phyloP scores from a whole-genome alignment of 2,888 invertebrate species.

The Thyatira batis region DNA sequence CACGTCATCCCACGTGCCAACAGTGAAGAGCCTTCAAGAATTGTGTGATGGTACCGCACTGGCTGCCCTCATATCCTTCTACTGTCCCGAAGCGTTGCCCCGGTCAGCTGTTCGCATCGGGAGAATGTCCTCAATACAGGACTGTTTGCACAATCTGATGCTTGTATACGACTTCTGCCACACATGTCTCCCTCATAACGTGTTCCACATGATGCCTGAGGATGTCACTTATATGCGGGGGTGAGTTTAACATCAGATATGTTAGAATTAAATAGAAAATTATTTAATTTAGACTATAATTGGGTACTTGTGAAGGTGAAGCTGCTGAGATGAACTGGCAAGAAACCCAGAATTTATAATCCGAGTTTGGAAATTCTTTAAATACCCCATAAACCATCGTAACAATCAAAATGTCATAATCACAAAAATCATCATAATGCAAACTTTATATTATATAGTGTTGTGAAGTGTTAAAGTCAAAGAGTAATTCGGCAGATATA shows the following conservation, averaged over 20 bases:
- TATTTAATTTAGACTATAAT: no score
- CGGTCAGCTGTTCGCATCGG: constrained; percentile 79
- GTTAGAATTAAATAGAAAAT: no score
- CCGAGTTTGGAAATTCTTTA: no score
- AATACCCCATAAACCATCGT: no score
- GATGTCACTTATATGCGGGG: constrained; percentile 97
- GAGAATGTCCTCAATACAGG: constrained; percentile 90
- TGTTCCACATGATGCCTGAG: constrained; percentile 97
- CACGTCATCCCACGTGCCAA: constrained; percentile 83
- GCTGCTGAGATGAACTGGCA: no score
- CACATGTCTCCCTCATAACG: constrained; percentile 91
- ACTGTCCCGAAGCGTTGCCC: constrained; percentile 85
- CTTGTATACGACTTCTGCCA: constrained; percentile 94
- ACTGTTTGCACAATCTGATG: constrained; percentile 95
- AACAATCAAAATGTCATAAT: no score
- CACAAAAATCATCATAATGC: no score
- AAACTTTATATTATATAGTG: no score
- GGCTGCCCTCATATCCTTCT: constrained; percentile 93
- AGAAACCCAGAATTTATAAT: no score
- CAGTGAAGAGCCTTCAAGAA: constrained; percentile 91
- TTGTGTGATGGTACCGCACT: constrained; percentile 95
- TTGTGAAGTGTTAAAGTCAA: no score
- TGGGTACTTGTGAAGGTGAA: no score
- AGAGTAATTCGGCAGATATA: no score
- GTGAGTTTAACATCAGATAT: constrained; percentile 55